phyloP scores from a whole-genome alignment of 2,113 vertebrate genomes.

The Callithrix jacchus region DNA sequence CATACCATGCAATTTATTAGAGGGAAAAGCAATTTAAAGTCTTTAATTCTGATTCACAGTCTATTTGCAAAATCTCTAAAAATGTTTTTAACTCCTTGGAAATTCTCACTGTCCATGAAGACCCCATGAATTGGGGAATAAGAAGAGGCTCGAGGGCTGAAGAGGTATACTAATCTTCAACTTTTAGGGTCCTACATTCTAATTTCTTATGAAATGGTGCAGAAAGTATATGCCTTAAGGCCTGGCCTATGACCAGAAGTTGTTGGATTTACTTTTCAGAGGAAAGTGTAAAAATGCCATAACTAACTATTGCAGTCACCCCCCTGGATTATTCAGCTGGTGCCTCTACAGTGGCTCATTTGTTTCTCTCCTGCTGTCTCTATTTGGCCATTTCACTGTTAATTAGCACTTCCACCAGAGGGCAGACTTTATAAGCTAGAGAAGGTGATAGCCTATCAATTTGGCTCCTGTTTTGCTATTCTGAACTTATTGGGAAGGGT shows the following conservation, averaged over 20 bases:
- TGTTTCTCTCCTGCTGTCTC: not conserved
- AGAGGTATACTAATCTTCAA: constrained; percentile 55
- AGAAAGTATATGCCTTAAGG: constrained; percentile 45
- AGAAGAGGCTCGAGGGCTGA: constrained; percentile 67
- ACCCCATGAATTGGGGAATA: constrained; percentile 66
- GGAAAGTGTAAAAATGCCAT: constrained; percentile 74
- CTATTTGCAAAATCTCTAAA: constrained; percentile 60
- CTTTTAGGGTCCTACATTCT: constrained; percentile 52
- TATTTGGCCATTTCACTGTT: constrained; percentile 42
- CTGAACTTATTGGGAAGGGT: constrained; percentile 25
- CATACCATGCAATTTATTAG: constrained; percentile 56
- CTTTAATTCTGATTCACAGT: constrained; percentile 58
- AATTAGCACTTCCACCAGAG: constrained; percentile 70
- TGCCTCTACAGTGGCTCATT: not conserved
- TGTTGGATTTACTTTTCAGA: constrained; percentile 58
- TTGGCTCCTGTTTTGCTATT: constrained; percentile 37
- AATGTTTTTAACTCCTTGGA: constrained; percentile 61
- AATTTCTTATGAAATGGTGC: constrained; percentile 42
- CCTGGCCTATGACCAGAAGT: constrained; percentile 21
- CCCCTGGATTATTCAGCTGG: not conserved
- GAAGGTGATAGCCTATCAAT: constrained; percentile 18
- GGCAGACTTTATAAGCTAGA: constrained; percentile 63
- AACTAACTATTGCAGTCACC: constrained; percentile 62
- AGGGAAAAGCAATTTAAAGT: constrained; percentile 56
- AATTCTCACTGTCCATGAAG: constrained; percentile 67